Evolutionary conservation across 2,797 vertebrate species (phyloP).

Genomic region (Sebastiscus tertius): DNA sequence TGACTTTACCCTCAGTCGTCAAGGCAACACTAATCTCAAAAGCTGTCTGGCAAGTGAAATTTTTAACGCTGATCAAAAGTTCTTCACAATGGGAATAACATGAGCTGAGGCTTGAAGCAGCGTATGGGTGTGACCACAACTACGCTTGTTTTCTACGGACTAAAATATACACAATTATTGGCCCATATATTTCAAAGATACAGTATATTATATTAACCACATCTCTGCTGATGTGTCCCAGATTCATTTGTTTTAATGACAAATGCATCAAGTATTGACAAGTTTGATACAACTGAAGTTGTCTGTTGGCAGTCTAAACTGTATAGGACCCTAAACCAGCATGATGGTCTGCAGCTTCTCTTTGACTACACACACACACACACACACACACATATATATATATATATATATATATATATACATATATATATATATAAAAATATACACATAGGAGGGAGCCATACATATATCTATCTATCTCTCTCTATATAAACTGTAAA

Average conservation of each 20-base stretch:
- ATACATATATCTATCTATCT: too few species aligned
- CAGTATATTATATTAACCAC: neutral
- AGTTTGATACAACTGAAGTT: neutral
- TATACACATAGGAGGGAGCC: too few species aligned
- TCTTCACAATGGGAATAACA: constrained; percentile 36
- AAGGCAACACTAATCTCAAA: constrained; percentile 80
- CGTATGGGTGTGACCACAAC: neutral
- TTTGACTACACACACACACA: too few species aligned
- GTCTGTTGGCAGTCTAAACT: neutral
- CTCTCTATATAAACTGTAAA: too few species aligned
- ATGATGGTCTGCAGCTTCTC: neutral
- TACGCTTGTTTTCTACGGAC: neutral
- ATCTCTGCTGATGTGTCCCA: neutral
- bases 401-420: too few species aligned
- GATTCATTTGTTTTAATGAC: neutral
- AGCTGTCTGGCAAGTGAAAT: constrained; percentile 71
- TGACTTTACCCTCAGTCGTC: constrained; percentile 69
- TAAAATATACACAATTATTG: neutral
- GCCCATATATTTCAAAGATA: neutral
- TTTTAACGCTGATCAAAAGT: constrained; percentile 64
- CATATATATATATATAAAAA: too few species aligned
- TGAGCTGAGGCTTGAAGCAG: constrained; percentile 21
- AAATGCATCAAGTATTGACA: neutral
- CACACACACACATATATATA: too few species aligned
- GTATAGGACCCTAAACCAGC: neutral